These are phyloP conservation scores for Diarsia brunnea DNA, from an alignment of 2,888 invertebrate species.

Conservation along the genomic window DNA sequence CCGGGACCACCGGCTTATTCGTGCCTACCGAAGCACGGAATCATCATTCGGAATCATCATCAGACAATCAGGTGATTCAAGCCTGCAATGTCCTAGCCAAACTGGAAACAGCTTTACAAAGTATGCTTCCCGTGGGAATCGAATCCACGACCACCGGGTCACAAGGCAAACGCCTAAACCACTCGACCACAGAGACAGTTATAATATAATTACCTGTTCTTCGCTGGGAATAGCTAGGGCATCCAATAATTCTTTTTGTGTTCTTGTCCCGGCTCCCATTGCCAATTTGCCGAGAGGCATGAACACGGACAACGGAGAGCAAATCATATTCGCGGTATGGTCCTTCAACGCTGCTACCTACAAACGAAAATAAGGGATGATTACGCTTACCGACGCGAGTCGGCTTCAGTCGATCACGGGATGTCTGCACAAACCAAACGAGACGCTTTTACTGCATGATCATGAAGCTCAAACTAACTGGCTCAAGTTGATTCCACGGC, in stretches of 20 bases:
- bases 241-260: conserved; percentile 66
- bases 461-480: neutral
- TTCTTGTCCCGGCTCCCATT: conserved; percentile 70
- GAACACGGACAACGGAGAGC: conserved; percentile 80
- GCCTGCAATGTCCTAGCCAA: too few relatives aligned
- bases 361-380: conserved; percentile 26
- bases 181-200: too few relatives aligned
- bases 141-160: too few relatives aligned
- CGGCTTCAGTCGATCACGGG: neutral
- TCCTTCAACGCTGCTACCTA: conserved; percentile 67
- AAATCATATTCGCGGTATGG: conserved; percentile 68
- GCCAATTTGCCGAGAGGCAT: conserved; percentile 78
- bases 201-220: conserved; percentile 51
- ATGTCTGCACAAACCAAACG: neutral
- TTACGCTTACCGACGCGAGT: neutral
- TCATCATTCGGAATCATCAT: too few relatives aligned
- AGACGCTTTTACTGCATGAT: neutral
- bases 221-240: conserved; percentile 68
- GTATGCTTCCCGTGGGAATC: too few relatives aligned
- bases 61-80: too few relatives aligned
- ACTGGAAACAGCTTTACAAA: too few relatives aligned
- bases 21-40: too few relatives aligned
- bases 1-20: too few relatives aligned
- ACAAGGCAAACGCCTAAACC: too few relatives aligned
- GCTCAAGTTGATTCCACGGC: neutral